Conservation (phyloP, 1,140 invertebrate species). For the Bombus huntii region DNA sequence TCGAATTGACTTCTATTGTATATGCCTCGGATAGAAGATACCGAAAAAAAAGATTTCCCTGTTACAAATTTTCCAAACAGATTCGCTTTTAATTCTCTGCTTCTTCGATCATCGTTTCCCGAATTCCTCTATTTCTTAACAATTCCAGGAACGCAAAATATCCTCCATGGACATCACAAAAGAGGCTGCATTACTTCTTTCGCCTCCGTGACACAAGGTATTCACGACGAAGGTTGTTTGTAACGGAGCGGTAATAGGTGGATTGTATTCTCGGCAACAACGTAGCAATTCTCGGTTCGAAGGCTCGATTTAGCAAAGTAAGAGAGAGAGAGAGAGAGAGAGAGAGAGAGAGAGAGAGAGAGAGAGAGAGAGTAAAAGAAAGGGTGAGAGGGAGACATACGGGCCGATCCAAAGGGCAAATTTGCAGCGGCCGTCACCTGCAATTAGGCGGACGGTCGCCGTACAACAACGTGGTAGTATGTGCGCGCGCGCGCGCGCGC, state of each 20-base stretch:
- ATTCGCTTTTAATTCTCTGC: not conserved
- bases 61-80: too few species aligned
- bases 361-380: not conserved
- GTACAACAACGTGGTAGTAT: conserved; percentile 29
- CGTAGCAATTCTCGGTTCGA: conserved; percentile 43
- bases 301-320: conserved; percentile 2
- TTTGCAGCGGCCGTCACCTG: conserved; percentile 59
- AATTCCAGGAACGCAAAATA: not conserved
- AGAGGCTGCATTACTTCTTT: not conserved
- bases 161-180: too few species aligned
- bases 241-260: conserved; percentile 28
- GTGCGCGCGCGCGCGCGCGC: not conserved
- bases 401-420: conserved; percentile 53
- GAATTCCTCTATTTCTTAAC: not conserved
- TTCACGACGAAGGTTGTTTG: conserved; percentile 37
- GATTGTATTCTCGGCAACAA: conserved; percentile 42
- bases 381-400: not conserved
- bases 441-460: conserved; percentile 65
- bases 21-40: too few species aligned
- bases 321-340: not conserved
- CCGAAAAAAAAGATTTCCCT: too few species aligned
- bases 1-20: too few species aligned
- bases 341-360: too few species aligned
- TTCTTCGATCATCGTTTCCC: not conserved
- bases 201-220: not conserved